phyloP scores from a whole-genome alignment of 2,888 invertebrate species.

The Steromphala cineraria region DNA sequence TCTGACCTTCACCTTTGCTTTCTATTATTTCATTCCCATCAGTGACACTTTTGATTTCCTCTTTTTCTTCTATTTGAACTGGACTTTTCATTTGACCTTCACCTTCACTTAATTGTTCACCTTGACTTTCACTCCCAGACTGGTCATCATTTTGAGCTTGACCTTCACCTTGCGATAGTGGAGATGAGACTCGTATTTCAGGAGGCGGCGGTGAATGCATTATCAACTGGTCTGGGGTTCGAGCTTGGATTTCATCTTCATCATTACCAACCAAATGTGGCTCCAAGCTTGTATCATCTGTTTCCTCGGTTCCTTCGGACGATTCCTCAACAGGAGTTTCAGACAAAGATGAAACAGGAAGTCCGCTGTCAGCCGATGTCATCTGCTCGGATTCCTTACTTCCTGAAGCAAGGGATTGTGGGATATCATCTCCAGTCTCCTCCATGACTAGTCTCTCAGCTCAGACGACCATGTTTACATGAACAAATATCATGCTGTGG shows the following conservation, averaged over 20 bases:
- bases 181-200: neutral
- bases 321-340: neutral
- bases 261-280: neutral
- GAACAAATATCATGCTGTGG: too few species aligned
- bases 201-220: neutral
- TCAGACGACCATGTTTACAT: too few species aligned
- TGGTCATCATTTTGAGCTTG: conserved; percentile 36
- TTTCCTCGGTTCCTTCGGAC: neutral
- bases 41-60: neutral
- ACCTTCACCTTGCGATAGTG: conserved; percentile 28
- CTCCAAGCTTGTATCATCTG: neutral
- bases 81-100: neutral
- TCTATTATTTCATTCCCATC: too few species aligned
- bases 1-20: neutral
- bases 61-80: neutral
- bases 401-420: neutral
- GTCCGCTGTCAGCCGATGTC: neutral
- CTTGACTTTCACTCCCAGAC: neutral
- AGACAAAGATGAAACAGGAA: neutral
- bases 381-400: neutral
- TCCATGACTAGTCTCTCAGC: neutral
- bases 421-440: neutral
- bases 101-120: neutral
- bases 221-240: neutral
- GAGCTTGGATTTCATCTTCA: neutral